phyloP scores from a whole-genome alignment of 2,797 vertebrate genomes.

The Bovichtus diacanthus region DNA sequence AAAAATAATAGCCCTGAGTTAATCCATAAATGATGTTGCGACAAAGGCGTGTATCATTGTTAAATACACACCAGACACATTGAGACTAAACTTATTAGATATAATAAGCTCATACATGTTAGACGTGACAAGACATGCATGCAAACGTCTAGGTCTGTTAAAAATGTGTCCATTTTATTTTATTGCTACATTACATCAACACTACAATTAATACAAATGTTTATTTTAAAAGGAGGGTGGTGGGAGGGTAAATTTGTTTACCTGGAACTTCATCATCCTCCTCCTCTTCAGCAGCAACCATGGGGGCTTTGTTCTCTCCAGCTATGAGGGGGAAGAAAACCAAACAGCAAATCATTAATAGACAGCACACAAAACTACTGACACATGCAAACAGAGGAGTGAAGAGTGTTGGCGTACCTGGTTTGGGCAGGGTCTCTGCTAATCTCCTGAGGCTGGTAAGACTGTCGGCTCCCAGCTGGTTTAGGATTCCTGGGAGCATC shows the following conservation, averaged over 20 bases:
- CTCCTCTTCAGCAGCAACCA: slow-evolving; percentile 75
- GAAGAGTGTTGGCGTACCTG: slow-evolving; percentile 78
- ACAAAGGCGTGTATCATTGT: background rate
- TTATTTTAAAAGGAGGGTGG: background rate
- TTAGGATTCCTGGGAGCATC: slow-evolving; percentile 97
- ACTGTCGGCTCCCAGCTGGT: slow-evolving; percentile 97
- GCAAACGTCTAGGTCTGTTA: background rate
- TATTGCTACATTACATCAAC: background rate
- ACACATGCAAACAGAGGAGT: background rate
- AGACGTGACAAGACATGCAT: background rate
- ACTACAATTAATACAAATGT: background rate
- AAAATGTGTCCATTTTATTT: too few species aligned
- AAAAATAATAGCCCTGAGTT: background rate
- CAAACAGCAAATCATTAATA: background rate
- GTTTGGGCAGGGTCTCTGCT: slow-evolving; percentile 94
- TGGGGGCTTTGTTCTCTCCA: slow-evolving; percentile 73
- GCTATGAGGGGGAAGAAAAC: slow-evolving; percentile 32
- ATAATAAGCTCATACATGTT: background rate
- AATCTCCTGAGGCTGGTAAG: slow-evolving; percentile 95
- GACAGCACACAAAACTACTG: background rate
- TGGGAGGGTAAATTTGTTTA: slow-evolving; percentile 34
- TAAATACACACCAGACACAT: background rate
- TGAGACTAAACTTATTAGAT: background rate
- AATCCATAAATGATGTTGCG: background rate
- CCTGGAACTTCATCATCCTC: slow-evolving; percentile 83